Conservation (phyloP, 1,140 invertebrate species). For the Macrobrachium rosenbergii region DNA sequence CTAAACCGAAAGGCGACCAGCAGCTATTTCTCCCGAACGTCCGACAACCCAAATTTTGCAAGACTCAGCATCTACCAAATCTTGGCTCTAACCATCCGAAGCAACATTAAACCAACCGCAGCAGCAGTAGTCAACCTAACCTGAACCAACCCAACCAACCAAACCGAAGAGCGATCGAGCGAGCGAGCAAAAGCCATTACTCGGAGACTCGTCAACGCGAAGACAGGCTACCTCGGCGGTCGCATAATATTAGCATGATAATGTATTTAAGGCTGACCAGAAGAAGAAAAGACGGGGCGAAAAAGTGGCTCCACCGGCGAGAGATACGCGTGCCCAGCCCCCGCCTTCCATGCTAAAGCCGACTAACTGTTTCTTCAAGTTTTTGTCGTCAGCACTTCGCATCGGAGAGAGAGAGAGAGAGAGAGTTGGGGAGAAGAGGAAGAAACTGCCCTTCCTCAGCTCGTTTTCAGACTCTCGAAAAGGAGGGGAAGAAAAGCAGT, state of each 20-base stretch:
- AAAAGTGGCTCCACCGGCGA: conserved; percentile 32
- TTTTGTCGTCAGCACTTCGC: conserved; percentile 51
- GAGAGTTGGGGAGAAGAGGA: no score
- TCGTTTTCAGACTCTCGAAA: no score
- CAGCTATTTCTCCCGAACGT: no score
- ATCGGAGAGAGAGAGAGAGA: not conserved
- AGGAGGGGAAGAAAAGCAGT: no score
- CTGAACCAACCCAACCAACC: not conserved
- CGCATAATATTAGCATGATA: conserved; percentile 60
- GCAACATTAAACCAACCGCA: not conserved
- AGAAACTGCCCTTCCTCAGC: not conserved
- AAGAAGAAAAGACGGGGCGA: conserved; percentile 37
- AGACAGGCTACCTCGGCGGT: conserved; percentile 8
- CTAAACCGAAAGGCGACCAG: no score
- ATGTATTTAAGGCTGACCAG: conserved; percentile 54
- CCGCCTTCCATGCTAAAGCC: conserved; percentile 18
- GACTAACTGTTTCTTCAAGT: conserved; percentile 60
- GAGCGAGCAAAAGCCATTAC: conserved; percentile 35
- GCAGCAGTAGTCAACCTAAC: not conserved
- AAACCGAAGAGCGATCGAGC: not conserved
- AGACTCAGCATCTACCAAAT: no score
- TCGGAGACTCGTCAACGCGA: conserved; percentile 34
- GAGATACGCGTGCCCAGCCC: conserved; percentile 40
- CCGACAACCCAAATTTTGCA: no score
- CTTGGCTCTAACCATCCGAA: no score